Base-by-base conservation (phyloP, 2,888 invertebrate genomes). In the Leptinotarsa tumamoca region DNA sequence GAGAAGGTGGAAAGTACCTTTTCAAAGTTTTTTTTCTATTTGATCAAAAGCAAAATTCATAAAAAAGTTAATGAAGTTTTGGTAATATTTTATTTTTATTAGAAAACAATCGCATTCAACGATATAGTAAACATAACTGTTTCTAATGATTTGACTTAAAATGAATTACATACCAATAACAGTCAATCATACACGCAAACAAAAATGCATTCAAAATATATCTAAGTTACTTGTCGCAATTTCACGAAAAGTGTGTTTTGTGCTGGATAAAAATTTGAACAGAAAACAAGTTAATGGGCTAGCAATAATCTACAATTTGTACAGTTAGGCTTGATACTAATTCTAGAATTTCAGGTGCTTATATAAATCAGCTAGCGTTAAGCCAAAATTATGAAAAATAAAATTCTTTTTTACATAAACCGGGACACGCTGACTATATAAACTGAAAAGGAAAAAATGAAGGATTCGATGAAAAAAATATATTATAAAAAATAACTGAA, bases 181-280 rank as follows among this genome's bases (percentile, higher is more conserved):
- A 81, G 81, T 80, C 82, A 80, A 81, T 78, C 83, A 79, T 81
- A 75, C 79, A 82, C 80, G 77, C 83, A 80, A 77, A 81, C 78
- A 75, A 80, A 78, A 80, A 79, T 80, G 79, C 80, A 78, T 81
- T 78, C 76, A 77, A 74, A 75, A 72, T 66, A 70, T 54, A 67
- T 71, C 74, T 76, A 73, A 69, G 56, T 54, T 54, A 71, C 66
- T 75, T 68, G 73, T 67, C 71, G 67, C 73, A 70, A 75, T 68
- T 71, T 72, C 72, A 75, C 68, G 77, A 73, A 71, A 76, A n/a
- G n/a, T 75, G 80, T 80, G 79, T 80, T 80, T 80, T 80, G 80
- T 80, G 80, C 80, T 76, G 52, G 52, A 68, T 49, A 75, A 70
- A 71, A 77, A 49, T 66, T 69, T 66, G 73, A 75, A 79, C 74